These are phyloP conservation scores for Eubasilissa regina DNA, from an alignment of 1,140 invertebrate genomes.

Conservation along the genomic window DNA sequence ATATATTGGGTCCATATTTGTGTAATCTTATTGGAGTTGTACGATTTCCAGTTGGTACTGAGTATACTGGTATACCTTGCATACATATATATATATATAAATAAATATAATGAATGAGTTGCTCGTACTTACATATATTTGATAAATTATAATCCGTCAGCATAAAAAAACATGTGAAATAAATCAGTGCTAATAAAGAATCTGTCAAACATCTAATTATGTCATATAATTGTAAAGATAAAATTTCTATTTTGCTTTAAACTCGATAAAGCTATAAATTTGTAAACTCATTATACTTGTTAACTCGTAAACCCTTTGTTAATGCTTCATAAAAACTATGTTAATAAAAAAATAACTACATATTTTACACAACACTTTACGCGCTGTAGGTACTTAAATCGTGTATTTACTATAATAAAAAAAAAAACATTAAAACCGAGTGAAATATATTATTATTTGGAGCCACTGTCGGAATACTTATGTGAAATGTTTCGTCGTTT, in stretches of 20 bases:
- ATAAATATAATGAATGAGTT: too few species aligned
- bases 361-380: constrained; percentile 20
- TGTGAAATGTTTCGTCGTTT: not conserved
- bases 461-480: not conserved
- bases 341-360: constrained; percentile 26
- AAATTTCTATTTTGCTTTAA: not conserved
- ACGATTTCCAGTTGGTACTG: too few species aligned
- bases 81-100: too few species aligned
- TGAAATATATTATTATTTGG: constrained; percentile 15
- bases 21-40: too few species aligned
- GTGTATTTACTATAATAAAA: constrained; percentile 14
- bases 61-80: too few species aligned
- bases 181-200: too few species aligned
- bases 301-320: constrained; percentile 9
- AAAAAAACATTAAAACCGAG: constrained; percentile 21
- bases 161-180: too few species aligned
- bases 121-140: too few species aligned
- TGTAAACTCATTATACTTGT: constrained; percentile 35
- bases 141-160: too few species aligned
- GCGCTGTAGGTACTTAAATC: constrained; percentile 1
- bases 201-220: not conserved
- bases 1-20: too few species aligned
- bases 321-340: constrained; percentile 33
- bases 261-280: constrained; percentile 18
- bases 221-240: not conserved